Conservation (phyloP, 2,113 vertebrate genomes). For the Oceanodroma tethys region DNA sequence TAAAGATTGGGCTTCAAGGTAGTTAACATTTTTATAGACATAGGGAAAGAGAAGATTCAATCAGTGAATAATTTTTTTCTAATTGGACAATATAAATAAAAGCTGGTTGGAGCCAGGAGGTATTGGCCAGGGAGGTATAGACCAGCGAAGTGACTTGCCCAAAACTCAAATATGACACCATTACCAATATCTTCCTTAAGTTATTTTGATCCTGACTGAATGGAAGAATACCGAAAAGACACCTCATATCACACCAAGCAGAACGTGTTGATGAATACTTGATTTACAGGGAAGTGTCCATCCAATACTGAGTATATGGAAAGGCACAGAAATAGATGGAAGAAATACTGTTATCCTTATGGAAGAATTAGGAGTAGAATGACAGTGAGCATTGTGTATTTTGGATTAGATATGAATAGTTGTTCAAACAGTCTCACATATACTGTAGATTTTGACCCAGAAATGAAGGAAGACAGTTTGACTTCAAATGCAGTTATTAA, state of each 20-base stretch:
- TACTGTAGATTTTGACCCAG: not conserved
- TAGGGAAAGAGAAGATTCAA: not conserved
- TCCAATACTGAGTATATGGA: not conserved
- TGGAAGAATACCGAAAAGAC: not conserved
- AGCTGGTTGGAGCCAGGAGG: not conserved
- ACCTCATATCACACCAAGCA: too few relatives aligned
- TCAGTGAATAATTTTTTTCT: not conserved
- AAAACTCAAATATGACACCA: not conserved
- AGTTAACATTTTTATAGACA: not conserved
- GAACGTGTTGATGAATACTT: not conserved
- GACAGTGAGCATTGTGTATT: not conserved
- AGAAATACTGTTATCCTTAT: not conserved
- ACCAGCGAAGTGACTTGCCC: not conserved
- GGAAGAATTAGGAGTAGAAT: not conserved
- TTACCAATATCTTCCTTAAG: not conserved
- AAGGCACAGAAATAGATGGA: not conserved
- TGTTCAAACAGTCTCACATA: not conserved
- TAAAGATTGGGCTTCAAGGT: not conserved
- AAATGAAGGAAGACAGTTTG: not conserved
- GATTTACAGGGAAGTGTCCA: not conserved
- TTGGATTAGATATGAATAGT: not conserved
- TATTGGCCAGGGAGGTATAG: not conserved
- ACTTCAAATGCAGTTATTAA: not conserved
- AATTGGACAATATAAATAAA: not conserved
- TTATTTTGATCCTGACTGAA: not conserved